These are phyloP conservation scores for Pangasius sanitwongsei DNA, from an alignment of 2,797 vertebrate species.

Conservation along the genomic window DNA sequence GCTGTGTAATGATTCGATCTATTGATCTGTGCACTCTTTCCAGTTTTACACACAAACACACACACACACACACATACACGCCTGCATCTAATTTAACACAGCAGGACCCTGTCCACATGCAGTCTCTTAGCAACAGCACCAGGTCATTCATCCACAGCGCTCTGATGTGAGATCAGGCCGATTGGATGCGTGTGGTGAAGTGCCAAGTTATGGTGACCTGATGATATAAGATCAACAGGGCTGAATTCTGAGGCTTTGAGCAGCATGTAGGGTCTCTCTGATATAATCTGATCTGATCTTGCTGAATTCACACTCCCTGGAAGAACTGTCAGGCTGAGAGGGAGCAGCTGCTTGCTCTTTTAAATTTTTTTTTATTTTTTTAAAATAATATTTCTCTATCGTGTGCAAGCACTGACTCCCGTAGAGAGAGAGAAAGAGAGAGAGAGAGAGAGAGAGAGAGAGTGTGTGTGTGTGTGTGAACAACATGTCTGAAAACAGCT, in stretches of 20 bases:
- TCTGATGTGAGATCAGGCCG: constrained; percentile 38
- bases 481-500: constrained; percentile 15
- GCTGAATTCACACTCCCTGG: background rate
- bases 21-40: constrained; percentile 68
- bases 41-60: constrained; percentile 41
- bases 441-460: background rate
- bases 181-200: constrained; percentile 2
- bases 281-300: constrained; percentile 14
- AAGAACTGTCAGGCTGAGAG: constrained; percentile 29
- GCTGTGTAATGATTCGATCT: constrained; percentile 65
- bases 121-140: constrained; percentile 55
- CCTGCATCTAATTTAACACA: constrained; percentile 45
- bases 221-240: constrained; percentile 28
- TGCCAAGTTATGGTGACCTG: constrained; percentile 26
- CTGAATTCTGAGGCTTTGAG: constrained; percentile 1
- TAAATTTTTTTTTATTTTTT: background rate
- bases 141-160: constrained; percentile 40
- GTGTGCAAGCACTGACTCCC: background rate
- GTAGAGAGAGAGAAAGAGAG: background rate
- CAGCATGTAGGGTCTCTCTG: background rate
- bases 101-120: constrained; percentile 38
- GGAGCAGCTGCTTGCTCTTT: constrained; percentile 30
- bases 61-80: constrained; percentile 51
- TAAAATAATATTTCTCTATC: background rate
- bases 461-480: background rate